Evolutionary conservation across 1,140 invertebrate species (phyloP), one percentile per base, ranked within the genome.

Genomic region (Diabrotica undecimpunctata): DNA sequence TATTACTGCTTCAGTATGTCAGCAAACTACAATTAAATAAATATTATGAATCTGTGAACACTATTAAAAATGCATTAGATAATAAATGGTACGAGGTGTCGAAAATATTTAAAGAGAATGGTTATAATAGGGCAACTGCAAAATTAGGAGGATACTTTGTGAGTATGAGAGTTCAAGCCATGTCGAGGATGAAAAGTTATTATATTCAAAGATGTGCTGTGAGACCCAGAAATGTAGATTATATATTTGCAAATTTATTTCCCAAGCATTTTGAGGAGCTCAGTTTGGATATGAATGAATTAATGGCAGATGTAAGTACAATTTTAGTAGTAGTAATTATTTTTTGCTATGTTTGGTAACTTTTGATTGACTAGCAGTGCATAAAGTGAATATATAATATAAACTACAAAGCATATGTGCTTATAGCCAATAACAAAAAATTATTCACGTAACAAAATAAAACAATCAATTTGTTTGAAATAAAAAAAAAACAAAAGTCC

Each of bases 281-380:
- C 9, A 35, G 56, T 9, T 13, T 58, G 5, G 56, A 58, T 58
- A 7, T 58, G 8, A 12, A 39, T 7, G 5, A 58, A 46, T 8
- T 58, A 6, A 11, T 38, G 35, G 36, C 36, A 58, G 36, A 58
- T 38, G 56, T 58, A 58, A 58, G 56, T 58, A 46, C 25, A 25
- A 25, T 25, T 25, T 25, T 25, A n/a, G n/a, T n/a, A n/a, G n/a
- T n/a, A n/a, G n/a, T n/a, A n/a, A n/a, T n/a, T n/a, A n/a, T n/a
- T n/a, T n/a, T n/a, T n/a, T n/a, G n/a, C n/a, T n/a, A n/a, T n/a
- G n/a, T n/a, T n/a, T n/a, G n/a, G n/a, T n/a, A n/a, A n/a, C n/a
- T n/a, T n/a, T n/a, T n/a, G n/a, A n/a, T n/a, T n/a, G n/a, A n/a
- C n/a, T n/a, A n/a, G n/a, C n/a, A n/a, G n/a, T n/a, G n/a, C n/a